These are phyloP conservation scores for Peromyscus nudipes DNA, from an alignment of 2,797 vertebrate species.

Conservation along the genomic window DNA sequence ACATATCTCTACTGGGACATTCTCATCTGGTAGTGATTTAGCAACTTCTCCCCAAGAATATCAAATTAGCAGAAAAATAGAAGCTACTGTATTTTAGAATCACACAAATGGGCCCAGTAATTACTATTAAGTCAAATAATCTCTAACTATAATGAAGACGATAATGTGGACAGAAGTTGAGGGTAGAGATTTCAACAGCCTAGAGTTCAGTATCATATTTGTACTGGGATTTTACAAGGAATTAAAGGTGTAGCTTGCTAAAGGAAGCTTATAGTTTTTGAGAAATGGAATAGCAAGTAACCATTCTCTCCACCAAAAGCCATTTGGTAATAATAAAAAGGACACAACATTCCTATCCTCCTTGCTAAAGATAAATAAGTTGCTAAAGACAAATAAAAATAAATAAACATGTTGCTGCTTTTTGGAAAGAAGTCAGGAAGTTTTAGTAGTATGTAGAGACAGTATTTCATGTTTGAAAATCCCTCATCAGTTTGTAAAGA, in stretches of 20 bases:
- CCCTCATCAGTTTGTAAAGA: neutral
- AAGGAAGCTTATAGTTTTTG: neutral
- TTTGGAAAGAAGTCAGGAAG: neutral
- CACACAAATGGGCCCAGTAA: neutral
- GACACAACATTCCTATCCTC: neutral
- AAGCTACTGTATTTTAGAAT: neutral
- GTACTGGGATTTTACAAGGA: neutral
- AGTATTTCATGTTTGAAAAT: neutral
- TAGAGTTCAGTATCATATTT: neutral
- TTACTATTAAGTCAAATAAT: neutral
- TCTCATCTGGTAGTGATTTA: neutral
- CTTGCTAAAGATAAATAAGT: neutral
- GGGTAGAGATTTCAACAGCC: neutral
- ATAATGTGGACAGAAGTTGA: neutral
- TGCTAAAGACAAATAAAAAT: neutral
- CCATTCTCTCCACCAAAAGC: neutral
- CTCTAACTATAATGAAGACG: neutral
- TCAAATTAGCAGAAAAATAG: neutral
- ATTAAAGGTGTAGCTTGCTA: neutral
- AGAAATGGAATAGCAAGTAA: neutral
- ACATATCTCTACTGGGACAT: neutral
- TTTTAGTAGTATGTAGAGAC: neutral
- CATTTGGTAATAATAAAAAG: constrained; percentile 15
- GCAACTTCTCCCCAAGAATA: neutral
- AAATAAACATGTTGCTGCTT: neutral